phyloP scores from a whole-genome alignment of 2,888 invertebrate genomes.

The Drosophila quasianomalipes region DNA sequence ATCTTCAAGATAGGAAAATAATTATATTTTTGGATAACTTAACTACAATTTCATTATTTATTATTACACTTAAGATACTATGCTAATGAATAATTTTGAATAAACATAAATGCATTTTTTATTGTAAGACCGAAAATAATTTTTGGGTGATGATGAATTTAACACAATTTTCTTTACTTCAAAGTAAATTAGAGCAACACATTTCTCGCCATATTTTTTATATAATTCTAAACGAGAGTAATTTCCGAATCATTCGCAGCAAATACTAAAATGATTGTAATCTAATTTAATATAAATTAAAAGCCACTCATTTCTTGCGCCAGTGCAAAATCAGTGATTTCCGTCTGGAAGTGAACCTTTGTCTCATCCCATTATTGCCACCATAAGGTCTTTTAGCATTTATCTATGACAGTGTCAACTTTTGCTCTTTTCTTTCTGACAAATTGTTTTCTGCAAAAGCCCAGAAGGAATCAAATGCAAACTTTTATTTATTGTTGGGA shows the following conservation, averaged over 20 bases:
- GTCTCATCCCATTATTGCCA: constrained; percentile 1
- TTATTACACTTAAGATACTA: background rate
- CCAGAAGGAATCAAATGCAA: constrained; percentile 40
- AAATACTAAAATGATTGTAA: background rate
- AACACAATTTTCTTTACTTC: background rate
- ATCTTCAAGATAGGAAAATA: background rate
- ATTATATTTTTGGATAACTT: background rate
- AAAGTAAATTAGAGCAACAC: background rate
- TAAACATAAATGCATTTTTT: background rate
- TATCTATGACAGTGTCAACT: constrained; percentile 42
- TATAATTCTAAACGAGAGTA: background rate
- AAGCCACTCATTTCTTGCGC: background rate
- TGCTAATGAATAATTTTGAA: background rate
- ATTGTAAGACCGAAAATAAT: too few species aligned
- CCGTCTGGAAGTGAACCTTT: constrained; percentile 9
- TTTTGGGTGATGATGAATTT: background rate
- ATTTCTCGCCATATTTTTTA: background rate
- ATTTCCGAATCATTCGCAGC: background rate
- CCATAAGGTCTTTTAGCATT: constrained; percentile 4
- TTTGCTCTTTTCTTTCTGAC: constrained; percentile 55
- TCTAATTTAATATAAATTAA: background rate
- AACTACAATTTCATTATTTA: too few species aligned
- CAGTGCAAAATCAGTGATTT: background rate
- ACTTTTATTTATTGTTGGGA: constrained; percentile 21
- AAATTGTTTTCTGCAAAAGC: constrained; percentile 63